These are phyloP conservation scores for Microplitis manilae DNA, from an alignment of 2,888 invertebrate species.

Conservation along the genomic window DNA sequence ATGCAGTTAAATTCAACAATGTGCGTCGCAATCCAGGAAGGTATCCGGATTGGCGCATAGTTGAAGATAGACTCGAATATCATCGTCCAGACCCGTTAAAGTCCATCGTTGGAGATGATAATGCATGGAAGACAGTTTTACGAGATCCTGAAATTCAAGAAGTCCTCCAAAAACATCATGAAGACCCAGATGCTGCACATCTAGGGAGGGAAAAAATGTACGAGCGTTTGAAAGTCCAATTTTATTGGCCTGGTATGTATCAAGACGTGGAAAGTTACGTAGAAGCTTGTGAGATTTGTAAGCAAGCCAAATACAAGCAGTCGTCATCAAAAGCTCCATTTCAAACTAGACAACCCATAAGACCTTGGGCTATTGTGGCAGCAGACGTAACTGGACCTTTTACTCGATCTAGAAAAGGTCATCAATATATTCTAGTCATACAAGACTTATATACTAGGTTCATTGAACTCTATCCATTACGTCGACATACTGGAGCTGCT, in stretches of 20 bases:
- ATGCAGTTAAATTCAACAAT: neutral
- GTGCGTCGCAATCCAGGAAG: neutral
- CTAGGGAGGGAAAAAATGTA: slow-evolving; percentile 30
- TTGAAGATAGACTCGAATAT: neutral
- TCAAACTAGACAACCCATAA: slow-evolving; percentile 24
- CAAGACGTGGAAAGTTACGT: slow-evolving; percentile 34
- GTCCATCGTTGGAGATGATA: neutral
- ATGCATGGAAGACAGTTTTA: neutral
- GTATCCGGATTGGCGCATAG: neutral
- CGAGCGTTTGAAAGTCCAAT: slow-evolving; percentile 17
- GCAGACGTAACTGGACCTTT: slow-evolving; percentile 36
- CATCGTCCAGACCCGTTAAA: neutral
- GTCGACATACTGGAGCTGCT: slow-evolving; percentile 22
- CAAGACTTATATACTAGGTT: slow-evolving; percentile 42
- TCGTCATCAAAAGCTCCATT: slow-evolving; percentile 19
- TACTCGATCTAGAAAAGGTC: slow-evolving; percentile 35
- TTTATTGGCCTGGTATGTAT: slow-evolving; percentile 33
- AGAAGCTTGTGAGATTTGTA: slow-evolving; percentile 38
- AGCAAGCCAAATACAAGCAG: slow-evolving; percentile 40
- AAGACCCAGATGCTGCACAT: slow-evolving; percentile 28
- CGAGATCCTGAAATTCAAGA: neutral
- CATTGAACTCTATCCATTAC: slow-evolving; percentile 37
- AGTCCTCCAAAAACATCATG: slow-evolving; percentile 31
- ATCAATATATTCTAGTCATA: slow-evolving; percentile 35
- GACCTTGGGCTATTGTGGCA: slow-evolving; percentile 41